Conservation (phyloP, 2,113 vertebrate species). For the Solea senegalensis region DNA sequence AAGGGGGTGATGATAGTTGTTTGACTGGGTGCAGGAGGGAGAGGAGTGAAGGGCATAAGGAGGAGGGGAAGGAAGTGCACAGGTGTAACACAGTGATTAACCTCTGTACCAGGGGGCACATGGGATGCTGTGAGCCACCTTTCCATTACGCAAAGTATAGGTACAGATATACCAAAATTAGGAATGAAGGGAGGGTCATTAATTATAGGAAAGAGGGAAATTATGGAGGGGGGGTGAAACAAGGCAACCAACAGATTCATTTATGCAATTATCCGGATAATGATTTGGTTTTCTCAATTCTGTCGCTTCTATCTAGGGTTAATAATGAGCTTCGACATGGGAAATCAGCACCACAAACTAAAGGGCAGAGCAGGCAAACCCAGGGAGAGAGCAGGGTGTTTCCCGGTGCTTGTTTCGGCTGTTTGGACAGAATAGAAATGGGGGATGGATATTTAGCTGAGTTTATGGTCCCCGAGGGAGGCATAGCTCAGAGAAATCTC, state of each 20-base stretch:
- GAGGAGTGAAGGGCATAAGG: slow-evolving; percentile 15
- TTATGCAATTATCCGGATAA: slow-evolving; percentile 68
- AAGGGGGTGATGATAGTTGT: slow-evolving; percentile 57
- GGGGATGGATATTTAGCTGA: slow-evolving; percentile 56
- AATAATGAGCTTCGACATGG: slow-evolving; percentile 48
- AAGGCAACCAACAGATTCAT: slow-evolving; percentile 53
- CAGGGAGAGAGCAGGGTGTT: slow-evolving; percentile 23
- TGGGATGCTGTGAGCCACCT: slow-evolving; percentile 19
- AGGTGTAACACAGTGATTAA: slow-evolving; percentile 61
- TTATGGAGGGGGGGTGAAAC: slow-evolving; percentile 19
- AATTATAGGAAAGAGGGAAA: slow-evolving; percentile 10
- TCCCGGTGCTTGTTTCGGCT: slow-evolving; percentile 33
- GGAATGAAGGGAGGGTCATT: slow-evolving; percentile 1
- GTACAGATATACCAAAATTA: slow-evolving; percentile 26
- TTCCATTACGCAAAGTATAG: not conserved
- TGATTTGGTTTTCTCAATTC: slow-evolving; percentile 59
- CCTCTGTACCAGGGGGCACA: slow-evolving; percentile 14
- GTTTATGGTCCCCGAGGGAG: slow-evolving; percentile 59
- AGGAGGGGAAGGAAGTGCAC: slow-evolving; percentile 12
- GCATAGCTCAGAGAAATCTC: slow-evolving; percentile 50
- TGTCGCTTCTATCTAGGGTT: slow-evolving; percentile 11
- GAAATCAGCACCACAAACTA: slow-evolving; percentile 37
- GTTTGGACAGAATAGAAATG: slow-evolving; percentile 39
- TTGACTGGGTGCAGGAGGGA: slow-evolving; percentile 33
- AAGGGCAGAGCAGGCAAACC: slow-evolving; percentile 34